Evolutionary conservation across 2,797 vertebrate species (phyloP), one percentile per base, ranked within the genome.

Genomic region (Diplodus puntazzo): DNA sequence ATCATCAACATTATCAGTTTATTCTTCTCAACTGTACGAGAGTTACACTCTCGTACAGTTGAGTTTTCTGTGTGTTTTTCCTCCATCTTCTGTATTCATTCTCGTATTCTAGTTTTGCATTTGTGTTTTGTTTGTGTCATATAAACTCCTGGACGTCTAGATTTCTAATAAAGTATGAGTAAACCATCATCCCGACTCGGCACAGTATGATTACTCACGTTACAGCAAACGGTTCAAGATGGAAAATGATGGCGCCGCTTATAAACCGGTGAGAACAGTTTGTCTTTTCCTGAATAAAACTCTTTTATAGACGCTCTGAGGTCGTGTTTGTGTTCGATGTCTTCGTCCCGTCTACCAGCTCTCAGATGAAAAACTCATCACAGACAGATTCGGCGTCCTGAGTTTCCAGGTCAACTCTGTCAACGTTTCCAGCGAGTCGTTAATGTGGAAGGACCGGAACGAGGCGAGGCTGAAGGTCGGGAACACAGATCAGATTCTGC

Each of bases 361-460:
- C 61, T 70, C 79, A 54, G 5, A 69, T 70, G 78, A 80, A n/a
- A 75, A 75, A 80, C 48, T 60, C 73, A 71, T 76, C 73, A 53
- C 11, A 1, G 54, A 14, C 18, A 6, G 7, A 5, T n/a, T 42
- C 43, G 4, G 52, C 0, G 11, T 46, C 64, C 27, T 1, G 64
- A 69, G 18, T 67, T 55, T 62, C 57, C 1, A 1, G 46, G 46
- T 23, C 17, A 27, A 0, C 23, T 42, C 25, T 2, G 21, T 27
- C 43, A 11, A 9, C 49, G 10, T 75, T 69, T 75, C 71, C 71
- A n/a, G 12, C 45, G 3, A n/a, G 75, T 62, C 12, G 8, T 63
- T 50, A 67, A 67, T 7, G n/a, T 55, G n/a, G 52, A n/a, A 3
- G 4, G 21, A 11, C 4, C 0, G 55, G 46, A 18, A 67, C 10